phyloP scores from a whole-genome alignment of 2,888 invertebrate species.

The Trichogramma dendrolimi region DNA sequence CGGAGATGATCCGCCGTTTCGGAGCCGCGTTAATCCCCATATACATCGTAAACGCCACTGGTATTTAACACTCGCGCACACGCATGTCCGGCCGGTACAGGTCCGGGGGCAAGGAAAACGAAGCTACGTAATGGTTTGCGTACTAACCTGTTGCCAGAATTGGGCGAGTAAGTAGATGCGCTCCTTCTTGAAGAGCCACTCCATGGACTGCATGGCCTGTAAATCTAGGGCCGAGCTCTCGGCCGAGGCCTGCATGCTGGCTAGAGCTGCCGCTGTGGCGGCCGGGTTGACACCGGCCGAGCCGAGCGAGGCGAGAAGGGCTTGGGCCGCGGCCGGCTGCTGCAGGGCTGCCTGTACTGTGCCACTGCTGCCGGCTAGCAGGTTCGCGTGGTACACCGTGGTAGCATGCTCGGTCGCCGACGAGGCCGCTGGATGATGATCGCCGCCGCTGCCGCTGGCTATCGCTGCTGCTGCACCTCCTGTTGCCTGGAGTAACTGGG shows the following conservation, averaged over 20 bases:
- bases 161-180: slow-evolving; percentile 89
- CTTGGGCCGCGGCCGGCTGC: slow-evolving; percentile 46
- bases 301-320: slow-evolving; percentile 43
- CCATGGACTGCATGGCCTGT: slow-evolving; percentile 93
- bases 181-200: slow-evolving; percentile 95
- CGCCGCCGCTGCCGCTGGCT: slow-evolving; percentile 36
- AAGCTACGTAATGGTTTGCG: background rate
- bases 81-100: no score
- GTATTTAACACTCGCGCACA: no score
- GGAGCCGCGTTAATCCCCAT: no score
- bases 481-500: slow-evolving; percentile 49
- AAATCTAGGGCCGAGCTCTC: slow-evolving; percentile 69
- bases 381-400: slow-evolving; percentile 50
- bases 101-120: no score
- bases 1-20: no score
- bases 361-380: slow-evolving; percentile 49
- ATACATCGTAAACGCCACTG: no score
- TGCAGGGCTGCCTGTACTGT: slow-evolving; percentile 48
- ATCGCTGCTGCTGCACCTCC: slow-evolving; percentile 41
- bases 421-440: slow-evolving; percentile 12
- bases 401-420: slow-evolving; percentile 33
- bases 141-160: slow-evolving; percentile 93
- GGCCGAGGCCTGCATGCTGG: slow-evolving; percentile 65
- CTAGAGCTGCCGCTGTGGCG: slow-evolving; percentile 49
- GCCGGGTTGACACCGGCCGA: slow-evolving; percentile 37